These are phyloP conservation scores for Raja brachyura DNA, from an alignment of 2,113 vertebrate species.

Conservation along the genomic window DNA sequence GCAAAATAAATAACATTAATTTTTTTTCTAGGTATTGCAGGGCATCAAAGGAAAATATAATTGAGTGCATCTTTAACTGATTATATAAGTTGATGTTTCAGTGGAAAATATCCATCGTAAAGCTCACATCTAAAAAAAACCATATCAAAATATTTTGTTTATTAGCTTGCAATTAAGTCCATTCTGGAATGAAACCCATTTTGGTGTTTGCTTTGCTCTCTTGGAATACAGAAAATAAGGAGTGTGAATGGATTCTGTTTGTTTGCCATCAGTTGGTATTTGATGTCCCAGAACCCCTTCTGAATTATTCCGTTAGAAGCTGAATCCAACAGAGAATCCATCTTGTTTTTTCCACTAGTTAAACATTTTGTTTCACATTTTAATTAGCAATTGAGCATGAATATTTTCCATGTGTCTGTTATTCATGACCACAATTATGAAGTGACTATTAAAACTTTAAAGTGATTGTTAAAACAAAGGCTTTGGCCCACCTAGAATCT, in stretches of 20 bases:
- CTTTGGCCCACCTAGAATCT: not conserved
- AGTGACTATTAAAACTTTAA: slow-evolving; percentile 14
- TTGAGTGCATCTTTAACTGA: slow-evolving; percentile 8
- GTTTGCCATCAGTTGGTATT: not conserved
- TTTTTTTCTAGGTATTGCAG: not conserved
- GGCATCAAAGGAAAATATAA: not conserved
- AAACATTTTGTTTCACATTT: not conserved
- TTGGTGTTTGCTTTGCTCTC: not conserved
- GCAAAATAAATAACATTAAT: not conserved
- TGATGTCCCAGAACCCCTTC: not conserved
- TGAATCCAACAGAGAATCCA: not conserved
- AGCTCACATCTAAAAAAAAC: not conserved
- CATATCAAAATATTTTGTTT: slow-evolving; percentile 25
- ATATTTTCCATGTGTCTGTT: slow-evolving; percentile 22
- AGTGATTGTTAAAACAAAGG: slow-evolving; percentile 17
- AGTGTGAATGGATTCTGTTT: not conserved
- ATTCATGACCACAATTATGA: slow-evolving; percentile 33
- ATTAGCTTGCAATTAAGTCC: not conserved
- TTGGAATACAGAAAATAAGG: not conserved
- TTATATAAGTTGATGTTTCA: not conserved
- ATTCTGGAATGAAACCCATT: not conserved
- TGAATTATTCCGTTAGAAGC: not conserved
- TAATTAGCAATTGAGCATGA: not conserved
- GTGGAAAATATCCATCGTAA: slow-evolving; percentile 30
- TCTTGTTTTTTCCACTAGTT: slow-evolving; percentile 1